Base-by-base conservation (phyloP, 2,113 vertebrate species). In the Morone saxatilis region DNA sequence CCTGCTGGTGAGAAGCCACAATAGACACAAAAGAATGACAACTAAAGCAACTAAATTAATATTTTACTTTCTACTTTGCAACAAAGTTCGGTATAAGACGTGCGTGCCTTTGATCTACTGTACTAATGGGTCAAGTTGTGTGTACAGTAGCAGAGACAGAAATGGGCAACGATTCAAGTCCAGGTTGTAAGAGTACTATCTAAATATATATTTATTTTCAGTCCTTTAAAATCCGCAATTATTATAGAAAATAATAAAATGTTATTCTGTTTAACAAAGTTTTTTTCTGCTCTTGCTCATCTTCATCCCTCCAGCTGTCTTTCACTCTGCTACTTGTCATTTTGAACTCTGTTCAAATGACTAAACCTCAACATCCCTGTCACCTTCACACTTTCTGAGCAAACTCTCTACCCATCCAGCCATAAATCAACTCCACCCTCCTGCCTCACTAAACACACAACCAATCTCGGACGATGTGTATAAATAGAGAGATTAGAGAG, bases 361-460 rank as follows among this genome's bases (percentile, higher is more conserved):
- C 77, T 82, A 88, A 86, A 89, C 70, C 63, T 74, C 78, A 38
- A 81, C 67, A 75, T 78, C 71, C 6, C 80, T 61, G 76, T 91
- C 88, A 90, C 86, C 87, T 77, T 88, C 85, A 85, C 90, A 87
- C 80, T 83, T 69, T 65, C 71, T 77, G 81, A 87, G 71, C 80
- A 66, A 77, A 80, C 74, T n/a, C 71, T 48, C 57, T 9, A 79
- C 10, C 56, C 83, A 74, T 72, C 76, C 88, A 70, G 81, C 70
- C 60, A 63, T 81, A 72, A 77, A 72, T 84, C 77, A 70, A 43
- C 51, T 14, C 70, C 19, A 48, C 41, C 66, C 72, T 40, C 65
- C 78, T 73, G 75, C 65, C 10, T 71, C 50, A 59, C 12, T 20
- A 63, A 56, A 72, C 61, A 68, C 68, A 61, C 71, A 78, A 69